These are phyloP conservation scores for Iphiclides podalirius DNA, from an alignment of 2,888 invertebrate species.

Conservation along the genomic window DNA sequence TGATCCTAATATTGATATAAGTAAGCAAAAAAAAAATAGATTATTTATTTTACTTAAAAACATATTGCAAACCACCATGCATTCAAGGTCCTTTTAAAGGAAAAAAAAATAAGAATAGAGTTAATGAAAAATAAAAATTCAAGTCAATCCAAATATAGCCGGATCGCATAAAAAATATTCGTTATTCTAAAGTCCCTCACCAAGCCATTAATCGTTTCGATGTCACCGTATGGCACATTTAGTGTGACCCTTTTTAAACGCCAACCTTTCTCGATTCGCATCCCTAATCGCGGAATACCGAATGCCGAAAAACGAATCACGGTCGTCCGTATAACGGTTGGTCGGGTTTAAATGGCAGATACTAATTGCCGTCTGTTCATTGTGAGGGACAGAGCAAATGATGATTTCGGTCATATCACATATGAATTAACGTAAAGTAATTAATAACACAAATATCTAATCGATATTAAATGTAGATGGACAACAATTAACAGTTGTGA, in stretches of 20 bases:
- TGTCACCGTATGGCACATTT: slow-evolving; percentile 78
- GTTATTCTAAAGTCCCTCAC: slow-evolving; percentile 56
- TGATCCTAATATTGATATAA: too few relatives aligned
- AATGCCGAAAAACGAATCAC: slow-evolving; percentile 53
- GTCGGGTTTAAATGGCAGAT: slow-evolving; percentile 50
- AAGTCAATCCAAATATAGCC: slow-evolving; percentile 56
- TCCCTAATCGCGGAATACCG: slow-evolving; percentile 62
- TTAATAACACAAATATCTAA: too few relatives aligned
- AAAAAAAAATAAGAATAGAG: slow-evolving; percentile 34
- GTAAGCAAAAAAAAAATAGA: too few relatives aligned
- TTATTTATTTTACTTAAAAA: too few relatives aligned
- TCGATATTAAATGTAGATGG: too few relatives aligned
- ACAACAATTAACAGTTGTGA: too few relatives aligned
- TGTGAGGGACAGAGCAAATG: slow-evolving; percentile 40
- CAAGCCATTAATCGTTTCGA: slow-evolving; percentile 75
- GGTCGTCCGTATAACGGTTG: slow-evolving; percentile 43
- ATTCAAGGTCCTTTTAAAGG: neutral
- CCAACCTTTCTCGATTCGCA: slow-evolving; percentile 57
- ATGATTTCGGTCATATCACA: slow-evolving; percentile 37
- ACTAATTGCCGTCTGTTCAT: slow-evolving; percentile 45
- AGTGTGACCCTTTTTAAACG: slow-evolving; percentile 77
- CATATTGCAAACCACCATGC: too few relatives aligned
- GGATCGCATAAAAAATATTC: slow-evolving; percentile 71
- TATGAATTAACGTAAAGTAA: slow-evolving; percentile 21
- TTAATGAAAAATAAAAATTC: slow-evolving; percentile 52